Conservation (phyloP, 2,113 vertebrate species). For the Apodemus speciosus region DNA sequence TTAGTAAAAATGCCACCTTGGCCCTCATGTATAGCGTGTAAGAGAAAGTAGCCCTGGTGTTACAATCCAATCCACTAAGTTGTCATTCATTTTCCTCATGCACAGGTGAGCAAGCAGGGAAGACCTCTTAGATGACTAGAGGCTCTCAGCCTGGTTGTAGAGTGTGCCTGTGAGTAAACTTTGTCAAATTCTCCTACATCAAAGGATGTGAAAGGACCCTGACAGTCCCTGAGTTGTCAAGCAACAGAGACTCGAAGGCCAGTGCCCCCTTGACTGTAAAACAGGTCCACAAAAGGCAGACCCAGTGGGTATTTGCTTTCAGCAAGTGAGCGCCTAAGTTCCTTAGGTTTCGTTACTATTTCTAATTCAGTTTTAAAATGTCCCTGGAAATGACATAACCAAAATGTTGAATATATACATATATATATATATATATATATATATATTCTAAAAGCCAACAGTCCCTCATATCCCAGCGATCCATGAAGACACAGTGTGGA, state of each 20-base stretch:
- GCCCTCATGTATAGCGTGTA: not conserved
- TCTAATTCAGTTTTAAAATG: conserved; percentile 13
- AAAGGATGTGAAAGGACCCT: not conserved
- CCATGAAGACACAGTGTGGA: not conserved
- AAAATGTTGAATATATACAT: not conserved
- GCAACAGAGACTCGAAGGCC: not conserved
- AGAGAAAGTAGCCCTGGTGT: not conserved
- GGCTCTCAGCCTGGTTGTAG: not conserved
- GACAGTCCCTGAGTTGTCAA: not conserved
- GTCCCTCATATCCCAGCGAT: not conserved
- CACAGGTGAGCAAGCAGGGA: not conserved
- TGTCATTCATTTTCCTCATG: not conserved
- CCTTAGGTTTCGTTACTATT: not conserved
- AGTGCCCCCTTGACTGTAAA: not conserved
- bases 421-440: too few species aligned
- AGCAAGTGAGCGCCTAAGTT: not conserved
- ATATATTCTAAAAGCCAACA: not conserved
- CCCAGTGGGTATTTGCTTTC: not conserved
- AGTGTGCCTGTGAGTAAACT: too few species aligned
- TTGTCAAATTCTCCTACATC: not conserved
- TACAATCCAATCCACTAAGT: not conserved
- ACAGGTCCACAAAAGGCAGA: not conserved
- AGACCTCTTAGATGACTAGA: not conserved
- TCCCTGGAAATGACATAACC: not conserved
- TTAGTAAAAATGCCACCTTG: not conserved